Evolutionary conservation across 2,797 vertebrate species (phyloP).

Genomic region (Sciurus carolinensis): DNA sequence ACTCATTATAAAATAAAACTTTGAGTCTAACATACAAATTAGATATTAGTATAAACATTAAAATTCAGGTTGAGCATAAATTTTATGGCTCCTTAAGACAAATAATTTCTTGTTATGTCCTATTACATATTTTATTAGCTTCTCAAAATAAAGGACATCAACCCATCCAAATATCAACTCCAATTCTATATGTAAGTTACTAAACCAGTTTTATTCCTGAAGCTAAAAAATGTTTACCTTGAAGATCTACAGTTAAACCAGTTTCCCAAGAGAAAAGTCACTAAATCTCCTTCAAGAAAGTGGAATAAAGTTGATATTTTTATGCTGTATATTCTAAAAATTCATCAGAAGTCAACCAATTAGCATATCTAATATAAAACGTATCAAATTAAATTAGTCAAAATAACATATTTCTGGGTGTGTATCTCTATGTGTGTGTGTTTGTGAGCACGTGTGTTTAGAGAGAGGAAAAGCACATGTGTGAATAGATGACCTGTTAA

Average conservation of each 20-base stretch:
- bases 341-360: neutral
- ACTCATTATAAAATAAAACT: neutral
- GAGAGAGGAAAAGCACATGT: neutral
- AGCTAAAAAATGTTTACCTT: neutral
- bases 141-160: neutral
- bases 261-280: neutral
- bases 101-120: neutral
- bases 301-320: neutral
- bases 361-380: neutral
- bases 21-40: neutral
- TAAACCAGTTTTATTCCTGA: neutral
- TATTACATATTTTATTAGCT: constrained; percentile 11
- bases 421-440: neutral
- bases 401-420: neutral
- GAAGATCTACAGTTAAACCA: neutral
- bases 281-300: neutral
- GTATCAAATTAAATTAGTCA: neutral
- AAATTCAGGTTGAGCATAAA: constrained; percentile 31
- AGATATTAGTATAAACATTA: constrained; percentile 8
- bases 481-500: neutral
- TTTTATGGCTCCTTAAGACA: neutral
- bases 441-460: too few species aligned
- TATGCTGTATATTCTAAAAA: neutral
- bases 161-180: neutral
- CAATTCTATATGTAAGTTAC: neutral